phyloP scores from a whole-genome alignment of 2,888 invertebrate genomes.

The Mechanitis mazaeus region DNA sequence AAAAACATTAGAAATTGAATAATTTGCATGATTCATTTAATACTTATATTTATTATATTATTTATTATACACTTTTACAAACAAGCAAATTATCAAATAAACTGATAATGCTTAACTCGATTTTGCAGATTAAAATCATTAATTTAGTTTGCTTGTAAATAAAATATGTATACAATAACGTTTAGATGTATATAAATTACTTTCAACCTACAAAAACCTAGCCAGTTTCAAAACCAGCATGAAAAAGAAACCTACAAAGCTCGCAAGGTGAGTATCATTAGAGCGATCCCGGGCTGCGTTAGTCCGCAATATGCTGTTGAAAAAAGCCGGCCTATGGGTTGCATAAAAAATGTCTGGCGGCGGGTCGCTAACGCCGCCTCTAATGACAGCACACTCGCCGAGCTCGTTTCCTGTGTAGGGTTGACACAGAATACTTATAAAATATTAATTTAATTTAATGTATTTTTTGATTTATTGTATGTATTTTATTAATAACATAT shows the following conservation, averaged over 20 bases:
- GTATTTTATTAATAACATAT: too few species aligned
- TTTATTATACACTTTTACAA: too few species aligned
- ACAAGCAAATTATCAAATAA: too few species aligned
- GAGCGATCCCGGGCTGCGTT: constrained; percentile 31
- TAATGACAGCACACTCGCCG: constrained; percentile 58
- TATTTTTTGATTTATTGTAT: background rate
- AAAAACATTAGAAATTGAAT: too few species aligned
- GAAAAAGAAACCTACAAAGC: constrained; percentile 26
- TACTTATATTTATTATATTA: too few species aligned
- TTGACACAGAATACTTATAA: constrained; percentile 31
- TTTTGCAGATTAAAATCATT: too few species aligned
- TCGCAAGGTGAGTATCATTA: constrained; percentile 31
- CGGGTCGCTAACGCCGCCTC: constrained; percentile 70
- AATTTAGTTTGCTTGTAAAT: too few species aligned
- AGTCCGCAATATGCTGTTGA: constrained; percentile 43
- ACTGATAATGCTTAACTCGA: too few species aligned
- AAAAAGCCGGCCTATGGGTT: constrained; percentile 58
- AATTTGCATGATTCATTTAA: too few species aligned
- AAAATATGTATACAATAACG: background rate
- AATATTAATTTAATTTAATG: background rate
- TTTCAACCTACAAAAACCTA: constrained; percentile 4
- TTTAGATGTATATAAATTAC: background rate
- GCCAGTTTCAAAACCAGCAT: constrained; percentile 4
- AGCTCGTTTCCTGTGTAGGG: constrained; percentile 51
- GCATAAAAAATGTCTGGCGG: constrained; percentile 75